phyloP scores from a whole-genome alignment of 1,140 invertebrate species.

The Nylanderia fulva region DNA sequence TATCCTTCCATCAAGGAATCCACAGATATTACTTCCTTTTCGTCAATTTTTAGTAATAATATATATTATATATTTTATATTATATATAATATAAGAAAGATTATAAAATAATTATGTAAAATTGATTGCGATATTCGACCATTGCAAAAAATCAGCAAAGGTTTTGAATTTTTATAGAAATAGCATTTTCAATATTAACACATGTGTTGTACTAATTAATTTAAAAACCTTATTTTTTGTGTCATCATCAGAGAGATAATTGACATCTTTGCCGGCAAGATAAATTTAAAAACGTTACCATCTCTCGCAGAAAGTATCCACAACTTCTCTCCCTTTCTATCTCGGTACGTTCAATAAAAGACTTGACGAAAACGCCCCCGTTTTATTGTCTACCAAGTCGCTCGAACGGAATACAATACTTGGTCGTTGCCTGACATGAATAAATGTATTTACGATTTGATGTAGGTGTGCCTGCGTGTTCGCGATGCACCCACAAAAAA shows the following conservation, averaged over 20 bases:
- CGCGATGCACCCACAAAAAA: slow-evolving; percentile 61
- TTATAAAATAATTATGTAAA: too few relatives aligned
- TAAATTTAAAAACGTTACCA: slow-evolving; percentile 59
- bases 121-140: too few relatives aligned
- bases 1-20: slow-evolving; percentile 58
- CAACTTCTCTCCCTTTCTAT: neutral
- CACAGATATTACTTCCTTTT: slow-evolving; percentile 25
- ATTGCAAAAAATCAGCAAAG: too few relatives aligned
- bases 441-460: slow-evolving; percentile 79
- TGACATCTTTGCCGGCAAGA: slow-evolving; percentile 54
- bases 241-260: too few relatives aligned
- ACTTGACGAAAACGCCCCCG: slow-evolving; percentile 72
- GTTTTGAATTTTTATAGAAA: too few relatives aligned
- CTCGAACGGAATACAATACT: slow-evolving; percentile 74
- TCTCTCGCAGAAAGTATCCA: slow-evolving; percentile 1
- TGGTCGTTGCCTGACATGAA: slow-evolving; percentile 74
- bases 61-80: too few relatives aligned
- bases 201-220: too few relatives aligned
- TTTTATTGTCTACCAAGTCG: slow-evolving; percentile 73
- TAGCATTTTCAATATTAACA: too few relatives aligned
- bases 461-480: slow-evolving; percentile 76
- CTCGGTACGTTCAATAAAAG: slow-evolving; percentile 52
- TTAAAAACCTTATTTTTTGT: too few relatives aligned
- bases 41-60: neutral
- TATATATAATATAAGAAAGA: too few relatives aligned